Evolutionary conservation across 2,888 invertebrate genomes (phyloP).

Genomic region (Perizoma affinitatum): DNA sequence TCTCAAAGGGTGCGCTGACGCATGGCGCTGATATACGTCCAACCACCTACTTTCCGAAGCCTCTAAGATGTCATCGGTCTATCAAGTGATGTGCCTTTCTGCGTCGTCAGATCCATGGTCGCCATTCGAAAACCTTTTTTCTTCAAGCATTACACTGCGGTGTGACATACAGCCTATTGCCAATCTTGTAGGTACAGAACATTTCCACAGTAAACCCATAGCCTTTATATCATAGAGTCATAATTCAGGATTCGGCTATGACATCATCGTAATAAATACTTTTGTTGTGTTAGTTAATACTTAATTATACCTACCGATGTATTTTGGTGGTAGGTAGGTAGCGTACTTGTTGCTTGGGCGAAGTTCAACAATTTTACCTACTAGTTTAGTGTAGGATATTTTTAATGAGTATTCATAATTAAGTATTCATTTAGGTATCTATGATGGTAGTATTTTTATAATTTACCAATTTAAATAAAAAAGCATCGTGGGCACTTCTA

Average conservation of each 20-base stretch:
- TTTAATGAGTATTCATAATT: too few relatives aligned
- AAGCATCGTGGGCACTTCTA: too few relatives aligned
- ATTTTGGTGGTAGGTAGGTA: conserved; percentile 5
- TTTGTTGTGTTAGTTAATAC: conserved; percentile 35
- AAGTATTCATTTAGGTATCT: too few relatives aligned
- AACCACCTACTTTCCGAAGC: too few relatives aligned
- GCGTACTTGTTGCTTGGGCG: conserved; percentile 12
- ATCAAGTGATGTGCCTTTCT: too few relatives aligned
- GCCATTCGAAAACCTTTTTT: too few relatives aligned
- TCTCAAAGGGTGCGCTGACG: too few relatives aligned
- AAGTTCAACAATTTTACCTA: conserved; percentile 6
- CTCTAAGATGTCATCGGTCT: too few relatives aligned
- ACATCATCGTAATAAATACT: conserved; percentile 63
- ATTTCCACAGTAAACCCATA: conserved; percentile 53
- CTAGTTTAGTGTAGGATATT: neutral
- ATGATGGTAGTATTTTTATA: too few relatives aligned
- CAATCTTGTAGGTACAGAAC: conserved; percentile 48
- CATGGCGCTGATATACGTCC: too few relatives aligned
- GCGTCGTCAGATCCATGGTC: too few relatives aligned
- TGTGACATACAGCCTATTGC: conserved; percentile 46
- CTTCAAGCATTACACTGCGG: conserved; percentile 34
- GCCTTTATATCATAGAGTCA: conserved; percentile 62
- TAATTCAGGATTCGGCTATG: conserved; percentile 61
- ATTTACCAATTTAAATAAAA: too few relatives aligned
- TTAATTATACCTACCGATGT: conserved; percentile 32